These are phyloP conservation scores for Chitala chitala DNA, from an alignment of 2,113 vertebrate species.

Conservation along the genomic window DNA sequence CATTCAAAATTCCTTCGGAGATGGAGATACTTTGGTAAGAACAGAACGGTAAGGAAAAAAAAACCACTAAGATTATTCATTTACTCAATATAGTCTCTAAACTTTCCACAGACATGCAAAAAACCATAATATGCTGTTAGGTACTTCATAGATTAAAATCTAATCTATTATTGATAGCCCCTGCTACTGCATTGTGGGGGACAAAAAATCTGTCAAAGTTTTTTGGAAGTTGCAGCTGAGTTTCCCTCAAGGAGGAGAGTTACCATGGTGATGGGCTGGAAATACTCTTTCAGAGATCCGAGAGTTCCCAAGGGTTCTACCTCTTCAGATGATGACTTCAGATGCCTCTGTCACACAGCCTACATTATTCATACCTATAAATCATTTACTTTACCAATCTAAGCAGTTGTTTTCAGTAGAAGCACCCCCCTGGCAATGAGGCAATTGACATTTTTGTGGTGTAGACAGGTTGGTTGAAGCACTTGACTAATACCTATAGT, in stretches of 20 bases:
- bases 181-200: not conserved
- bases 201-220: conserved; percentile 18
- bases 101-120: not conserved
- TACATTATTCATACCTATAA: conserved; percentile 12
- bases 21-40: no score
- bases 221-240: conserved; percentile 13
- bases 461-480: not conserved
- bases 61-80: not conserved
- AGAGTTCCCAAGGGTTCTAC: not conserved
- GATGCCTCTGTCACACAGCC: not conserved
- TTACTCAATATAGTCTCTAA: not conserved
- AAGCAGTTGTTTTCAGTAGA: not conserved
- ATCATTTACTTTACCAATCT: not conserved
- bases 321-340: conserved; percentile 4
- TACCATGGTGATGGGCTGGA: conserved; percentile 13
- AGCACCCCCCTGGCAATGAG: not conserved
- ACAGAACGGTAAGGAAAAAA: no score
- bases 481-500: not conserved
- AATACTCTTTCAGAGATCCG: not conserved
- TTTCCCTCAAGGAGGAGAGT: conserved; percentile 8
- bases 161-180: conserved; percentile 16
- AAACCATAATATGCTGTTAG: not conserved
- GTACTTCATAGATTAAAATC: not conserved
- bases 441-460: not conserved
- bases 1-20: no score